These are phyloP conservation scores for Apamea epomidion DNA, from an alignment of 2,888 invertebrate species.

Conservation along the genomic window DNA sequence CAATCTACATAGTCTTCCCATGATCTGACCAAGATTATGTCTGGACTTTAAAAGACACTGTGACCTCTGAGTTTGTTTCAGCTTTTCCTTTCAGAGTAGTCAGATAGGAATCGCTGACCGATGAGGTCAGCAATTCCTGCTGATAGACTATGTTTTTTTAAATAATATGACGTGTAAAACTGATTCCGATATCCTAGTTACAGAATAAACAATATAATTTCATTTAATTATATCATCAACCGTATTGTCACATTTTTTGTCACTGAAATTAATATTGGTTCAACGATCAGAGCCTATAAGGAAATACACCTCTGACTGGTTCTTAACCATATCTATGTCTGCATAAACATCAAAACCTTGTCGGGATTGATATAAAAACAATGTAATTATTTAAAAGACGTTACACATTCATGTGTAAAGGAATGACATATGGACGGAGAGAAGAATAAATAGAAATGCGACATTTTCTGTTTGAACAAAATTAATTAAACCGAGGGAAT, in stretches of 20 bases:
- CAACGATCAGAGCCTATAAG: neutral
- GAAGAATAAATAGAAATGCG: constrained; percentile 19
- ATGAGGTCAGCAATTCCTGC: no score
- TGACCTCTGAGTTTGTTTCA: neutral
- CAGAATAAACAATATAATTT: neutral
- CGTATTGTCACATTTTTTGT: neutral
- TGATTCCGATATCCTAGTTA: neutral
- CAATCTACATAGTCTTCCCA: neutral
- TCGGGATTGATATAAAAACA: neutral
- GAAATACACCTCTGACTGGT: neutral
- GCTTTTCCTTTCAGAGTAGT: neutral
- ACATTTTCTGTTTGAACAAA: constrained; percentile 17
- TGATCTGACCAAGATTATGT: no score
- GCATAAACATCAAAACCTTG: constrained; percentile 5
- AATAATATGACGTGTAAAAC: neutral
- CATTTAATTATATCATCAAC: neutral
- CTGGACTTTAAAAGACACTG: no score
- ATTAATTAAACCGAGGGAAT: constrained; percentile 38
- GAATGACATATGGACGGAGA: neutral
- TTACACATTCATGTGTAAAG: constrained; percentile 1
- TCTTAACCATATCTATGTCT: neutral
- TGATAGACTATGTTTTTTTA: no score
- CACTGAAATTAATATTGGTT: neutral
- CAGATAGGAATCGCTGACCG: no score
- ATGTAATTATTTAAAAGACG: neutral